Conservation (phyloP, 1,140 invertebrate species). For the Drosophila albomicans region DNA sequence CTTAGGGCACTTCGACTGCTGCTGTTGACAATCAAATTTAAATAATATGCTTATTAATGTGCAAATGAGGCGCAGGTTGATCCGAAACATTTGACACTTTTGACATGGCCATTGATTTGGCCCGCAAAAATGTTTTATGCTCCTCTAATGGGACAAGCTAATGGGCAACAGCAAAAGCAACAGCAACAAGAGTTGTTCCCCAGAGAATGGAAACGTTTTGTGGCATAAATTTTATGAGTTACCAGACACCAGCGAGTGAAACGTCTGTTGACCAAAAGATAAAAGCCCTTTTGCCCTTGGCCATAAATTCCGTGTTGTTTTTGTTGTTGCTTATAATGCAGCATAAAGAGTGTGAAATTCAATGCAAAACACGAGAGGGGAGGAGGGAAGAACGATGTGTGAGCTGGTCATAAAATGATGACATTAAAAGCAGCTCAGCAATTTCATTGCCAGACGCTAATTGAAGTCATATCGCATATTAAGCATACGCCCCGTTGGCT, state of each 20-base stretch:
- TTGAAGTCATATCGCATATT: conserved; percentile 57
- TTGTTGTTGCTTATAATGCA: conserved; percentile 33
- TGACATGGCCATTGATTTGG: conserved; percentile 57
- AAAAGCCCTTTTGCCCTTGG: conserved; percentile 50
- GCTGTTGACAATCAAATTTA: conserved; percentile 51
- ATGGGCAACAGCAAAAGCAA: conserved; percentile 31
- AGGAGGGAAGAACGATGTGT: conserved; percentile 43
- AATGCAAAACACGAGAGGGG: conserved; percentile 31
- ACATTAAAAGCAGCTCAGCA: conserved; percentile 50
- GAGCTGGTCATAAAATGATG: conserved; percentile 44
- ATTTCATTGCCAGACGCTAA: conserved; percentile 31
- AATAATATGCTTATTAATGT: conserved; percentile 79
- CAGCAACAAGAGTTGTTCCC: neutral
- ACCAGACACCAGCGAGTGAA: neutral
- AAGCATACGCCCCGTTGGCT: conserved; percentile 46
- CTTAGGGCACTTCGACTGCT: neutral
- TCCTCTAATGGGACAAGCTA: conserved; percentile 53
- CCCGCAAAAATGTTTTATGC: conserved; percentile 50
- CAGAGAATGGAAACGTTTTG: conserved; percentile 40
- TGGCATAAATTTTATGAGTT: conserved; percentile 63
- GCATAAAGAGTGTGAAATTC: conserved; percentile 37
- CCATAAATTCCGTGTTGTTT: conserved; percentile 31
- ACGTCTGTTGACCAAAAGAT: conserved; percentile 49
- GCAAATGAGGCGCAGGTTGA: conserved; percentile 63
- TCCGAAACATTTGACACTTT: conserved; percentile 67